A percentile compares a stretch with the other conserved stretches of the same genome.
These are phyloP conservation scores for Danio choprae DNA, from an alignment of 2,797 vertebrate species.

Conservation along the genomic window DNA sequence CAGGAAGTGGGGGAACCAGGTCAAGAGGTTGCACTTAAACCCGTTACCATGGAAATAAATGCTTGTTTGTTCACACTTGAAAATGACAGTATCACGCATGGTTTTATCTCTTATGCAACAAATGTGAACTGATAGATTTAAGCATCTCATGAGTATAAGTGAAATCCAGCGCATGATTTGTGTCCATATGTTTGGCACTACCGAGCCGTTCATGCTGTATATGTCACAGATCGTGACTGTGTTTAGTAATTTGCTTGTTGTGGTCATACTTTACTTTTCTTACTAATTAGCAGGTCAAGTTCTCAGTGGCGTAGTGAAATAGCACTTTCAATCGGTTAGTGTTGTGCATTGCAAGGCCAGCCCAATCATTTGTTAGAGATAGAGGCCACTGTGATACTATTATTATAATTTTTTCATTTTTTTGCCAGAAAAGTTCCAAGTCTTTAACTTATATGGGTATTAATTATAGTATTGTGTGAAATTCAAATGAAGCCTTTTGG, in stretches of 20 bases:
- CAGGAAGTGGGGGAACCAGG: conserved; percentile 12
- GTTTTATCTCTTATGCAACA: conserved; percentile 25
- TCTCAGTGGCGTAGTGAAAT: not conserved
- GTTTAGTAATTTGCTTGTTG: conserved; percentile 20
- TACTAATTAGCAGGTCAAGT: conserved; percentile 25
- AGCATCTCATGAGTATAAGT: not conserved
- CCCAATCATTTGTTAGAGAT: conserved; percentile 6
- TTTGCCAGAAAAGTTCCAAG: not conserved
- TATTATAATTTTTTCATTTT: not conserved
- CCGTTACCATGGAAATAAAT: conserved; percentile 43
- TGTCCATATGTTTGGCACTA: conserved; percentile 16
- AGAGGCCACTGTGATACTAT: not conserved
- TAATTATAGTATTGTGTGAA: conserved; percentile 44
- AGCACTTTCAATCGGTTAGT: not conserved
- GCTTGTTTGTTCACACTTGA: conserved; percentile 10
- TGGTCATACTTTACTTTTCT: not conserved
- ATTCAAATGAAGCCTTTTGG: conserved; percentile 46
- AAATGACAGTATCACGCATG: conserved; percentile 13
- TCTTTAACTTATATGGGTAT: conserved; percentile 37
- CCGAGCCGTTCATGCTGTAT: not conserved
- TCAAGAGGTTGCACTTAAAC: conserved; percentile 27
- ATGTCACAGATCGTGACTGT: conserved; percentile 19
- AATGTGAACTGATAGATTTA: conserved; percentile 6
- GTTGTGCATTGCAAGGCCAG: not conserved
- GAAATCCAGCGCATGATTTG: conserved; percentile 9